These are phyloP conservation scores for Apistogramma diplotaenia DNA, from an alignment of 2,113 vertebrate genomes.

Conservation along the genomic window DNA sequence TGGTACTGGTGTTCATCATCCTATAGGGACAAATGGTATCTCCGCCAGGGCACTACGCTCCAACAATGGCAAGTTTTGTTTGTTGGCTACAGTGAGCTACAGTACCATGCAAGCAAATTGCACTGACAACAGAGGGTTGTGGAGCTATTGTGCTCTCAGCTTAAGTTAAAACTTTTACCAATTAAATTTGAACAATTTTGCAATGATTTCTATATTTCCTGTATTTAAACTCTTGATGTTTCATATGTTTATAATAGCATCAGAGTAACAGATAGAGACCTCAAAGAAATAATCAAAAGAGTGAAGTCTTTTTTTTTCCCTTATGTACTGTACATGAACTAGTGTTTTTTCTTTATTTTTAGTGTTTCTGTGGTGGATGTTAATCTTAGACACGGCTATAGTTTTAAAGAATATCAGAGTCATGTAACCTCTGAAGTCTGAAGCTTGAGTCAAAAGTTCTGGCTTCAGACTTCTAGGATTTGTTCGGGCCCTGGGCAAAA, in stretches of 20 bases:
- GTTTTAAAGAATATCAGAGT: neutral
- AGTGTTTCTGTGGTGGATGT: neutral
- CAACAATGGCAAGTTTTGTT: slow-evolving; percentile 71
- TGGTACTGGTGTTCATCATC: slow-evolving; percentile 73
- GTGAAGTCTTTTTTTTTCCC: neutral
- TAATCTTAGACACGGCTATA: neutral
- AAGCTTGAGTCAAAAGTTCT: neutral
- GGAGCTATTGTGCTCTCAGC: neutral
- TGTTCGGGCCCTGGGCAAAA: neutral
- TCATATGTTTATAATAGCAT: neutral
- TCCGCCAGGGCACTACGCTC: slow-evolving; percentile 71
- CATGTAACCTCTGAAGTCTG: neutral
- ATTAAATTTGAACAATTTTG: neutral
- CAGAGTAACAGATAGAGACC: neutral
- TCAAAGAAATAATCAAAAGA: neutral
- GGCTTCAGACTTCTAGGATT: neutral
- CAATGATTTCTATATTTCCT: neutral
- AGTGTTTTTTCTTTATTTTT: too few species aligned
- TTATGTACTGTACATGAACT: neutral
- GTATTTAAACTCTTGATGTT: too few species aligned
- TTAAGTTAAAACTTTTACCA: neutral
- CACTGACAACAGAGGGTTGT: neutral
- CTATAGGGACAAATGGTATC: slow-evolving; percentile 77
- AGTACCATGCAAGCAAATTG: neutral
- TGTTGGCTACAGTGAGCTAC: neutral